Base-by-base conservation (phyloP, 1,140 invertebrate species). In the Eueides isabella region DNA sequence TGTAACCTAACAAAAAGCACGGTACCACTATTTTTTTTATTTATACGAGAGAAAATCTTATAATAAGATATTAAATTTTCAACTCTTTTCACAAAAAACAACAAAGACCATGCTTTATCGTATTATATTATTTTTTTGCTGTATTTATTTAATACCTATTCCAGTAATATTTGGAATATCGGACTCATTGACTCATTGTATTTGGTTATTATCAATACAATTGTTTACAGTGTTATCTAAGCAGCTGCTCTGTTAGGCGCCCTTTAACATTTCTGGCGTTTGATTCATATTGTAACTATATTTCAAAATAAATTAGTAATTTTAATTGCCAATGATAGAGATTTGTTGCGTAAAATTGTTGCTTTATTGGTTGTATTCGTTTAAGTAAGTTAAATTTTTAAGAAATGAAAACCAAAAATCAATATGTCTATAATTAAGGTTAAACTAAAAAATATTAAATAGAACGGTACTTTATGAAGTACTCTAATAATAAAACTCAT, bases 141-240 rank as follows among this genome's bases (percentile, higher is more conserved):
- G 41, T 44, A 44, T 44, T 38, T 38, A 16, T 1, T 19, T 44
- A n/a, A 67, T 29, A 16, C 38, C 26, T 16, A 33, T 48, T 3
- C 23, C 16, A 12, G 28, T 2, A 26, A 11, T 55, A 55, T 55
- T 55, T 7, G 0, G 11, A 55, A 26, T 55, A 26, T 55, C 23
- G 26, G 23, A 61, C 16, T 64, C 71, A 72, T 72, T 72, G 63
- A 72, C 6, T 72, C 71, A 72, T 67, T 61, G 44, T 14, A 35
- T 28, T 26, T 23, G 30, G 26, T 62, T 28, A 16, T 48, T 68
- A 68, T 74, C 72, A 31, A 12, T 33, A n/a, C 26, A 68, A 62
- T 31, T 74, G 61, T 68, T 74, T 67, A 74, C 72, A 74, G 23
- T 68, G 61, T 74, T 74, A 68, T 74, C 72, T 19, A n/a, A 48